These are phyloP conservation scores for Seriola aureovittata DNA, from an alignment of 2,113 vertebrate species.

Conservation along the genomic window DNA sequence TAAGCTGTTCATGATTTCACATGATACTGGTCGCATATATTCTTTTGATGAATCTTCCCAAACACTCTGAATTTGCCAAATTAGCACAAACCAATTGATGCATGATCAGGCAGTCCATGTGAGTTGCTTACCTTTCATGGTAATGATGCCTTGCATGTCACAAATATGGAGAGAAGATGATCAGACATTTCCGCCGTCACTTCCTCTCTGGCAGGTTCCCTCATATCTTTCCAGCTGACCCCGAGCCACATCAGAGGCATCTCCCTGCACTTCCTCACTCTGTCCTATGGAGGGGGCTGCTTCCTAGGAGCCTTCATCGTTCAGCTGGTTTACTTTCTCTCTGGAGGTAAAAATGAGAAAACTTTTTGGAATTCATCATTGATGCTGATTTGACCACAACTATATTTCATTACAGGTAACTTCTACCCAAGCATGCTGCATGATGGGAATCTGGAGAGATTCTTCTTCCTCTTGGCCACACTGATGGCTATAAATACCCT, in stretches of 20 bases:
- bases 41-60: neutral
- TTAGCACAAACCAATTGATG: neutral
- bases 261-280: slow-evolving; percentile 89
- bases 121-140: neutral
- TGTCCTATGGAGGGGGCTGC: slow-evolving; percentile 92
- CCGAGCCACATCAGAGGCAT: slow-evolving; percentile 88
- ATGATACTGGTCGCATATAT: neutral
- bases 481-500: slow-evolving; percentile 89
- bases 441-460: slow-evolving; percentile 91
- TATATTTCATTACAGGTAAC: slow-evolving; percentile 81
- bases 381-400: neutral
- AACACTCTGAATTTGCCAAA: neutral
- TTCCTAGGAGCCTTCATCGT: slow-evolving; percentile 90
- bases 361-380: neutral
- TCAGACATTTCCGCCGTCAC: slow-evolving; percentile 2
- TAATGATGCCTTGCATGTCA: neutral
- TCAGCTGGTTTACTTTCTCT: slow-evolving; percentile 84
- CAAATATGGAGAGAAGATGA: neutral
- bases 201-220: slow-evolving; percentile 82
- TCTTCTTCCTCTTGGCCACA: slow-evolving; percentile 91
- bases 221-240: slow-evolving; percentile 87
- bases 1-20: fast-evolving
- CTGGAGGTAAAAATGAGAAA: slow-evolving; percentile 86
- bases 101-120: neutral
- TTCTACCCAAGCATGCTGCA: slow-evolving; percentile 92